Base-by-base conservation (phyloP, 2,888 invertebrate genomes). In the Watsonalla cultraria region DNA sequence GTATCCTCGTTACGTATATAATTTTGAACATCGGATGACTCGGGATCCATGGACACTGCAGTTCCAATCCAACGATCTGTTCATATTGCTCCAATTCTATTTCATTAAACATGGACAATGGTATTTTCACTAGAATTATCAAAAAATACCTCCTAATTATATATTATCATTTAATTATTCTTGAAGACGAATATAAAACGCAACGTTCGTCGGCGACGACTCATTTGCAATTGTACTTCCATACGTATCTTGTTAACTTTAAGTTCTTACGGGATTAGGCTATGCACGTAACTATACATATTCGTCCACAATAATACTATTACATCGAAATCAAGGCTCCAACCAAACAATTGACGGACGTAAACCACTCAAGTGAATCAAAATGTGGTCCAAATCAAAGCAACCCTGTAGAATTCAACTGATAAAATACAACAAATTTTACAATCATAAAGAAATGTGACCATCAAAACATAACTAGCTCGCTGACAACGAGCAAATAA, bases 1-100 rank as follows among this genome's bases (percentile, higher is more conserved):
- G 90, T 90, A 85, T 88, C 85, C 86, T 84, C 76, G 86, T 90
- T 90, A 90, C 90, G 90, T 90, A 90, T 90, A 89, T 90, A 89
- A 86, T 90, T 90, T 90, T 90, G 90, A 90, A 90, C 90, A 88
- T 88, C 81, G 79, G 85, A 88, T 86, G 84, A 87, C 78, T 84
- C 74, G 73, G 78, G 77, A 74, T 72, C 68, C 68, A 71, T 77
- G 83, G 83, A 83, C 84, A 77, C 60, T 70, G 74, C 65, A 67
- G 62, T 64, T 72, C 68, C 69, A 66, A 67, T 76, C 76, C 74
- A 76, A 71, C 67, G 70, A 63, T 66, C 66, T 71, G 70, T 75
- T 76, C 64, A 70, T 64, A 70, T 76, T 74, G 70, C 73, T 80
- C 70, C 63, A 65, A 74, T 73, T 76, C 76, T 81, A 76, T 78